phyloP scores from a whole-genome alignment of 92 coral and sea anemone species.

The Muricea muricata region DNA sequence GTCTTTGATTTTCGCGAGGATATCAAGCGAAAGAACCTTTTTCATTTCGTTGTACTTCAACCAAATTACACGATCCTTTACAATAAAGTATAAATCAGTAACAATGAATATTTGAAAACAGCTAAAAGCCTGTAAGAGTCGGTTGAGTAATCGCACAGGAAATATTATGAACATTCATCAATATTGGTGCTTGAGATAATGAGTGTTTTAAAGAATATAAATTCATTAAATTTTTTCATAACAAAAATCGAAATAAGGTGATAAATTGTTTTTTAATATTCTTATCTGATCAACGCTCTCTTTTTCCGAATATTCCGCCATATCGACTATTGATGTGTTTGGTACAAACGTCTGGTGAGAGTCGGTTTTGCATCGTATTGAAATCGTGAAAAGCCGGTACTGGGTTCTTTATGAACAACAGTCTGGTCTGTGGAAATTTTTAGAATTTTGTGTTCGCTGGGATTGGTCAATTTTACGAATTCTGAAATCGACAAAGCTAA shows the following conservation, averaged over 20 bases:
- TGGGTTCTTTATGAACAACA: too few relatives aligned
- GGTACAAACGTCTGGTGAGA: not conserved
- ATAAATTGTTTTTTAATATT: too few relatives aligned
- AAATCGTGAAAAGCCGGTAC: too few relatives aligned
- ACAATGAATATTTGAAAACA: not conserved
- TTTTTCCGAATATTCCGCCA: not conserved
- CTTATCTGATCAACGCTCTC: not conserved
- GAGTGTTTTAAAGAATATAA: too few relatives aligned
- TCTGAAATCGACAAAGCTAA: too few relatives aligned
- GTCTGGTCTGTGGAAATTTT: too few relatives aligned
- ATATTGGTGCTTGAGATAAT: too few relatives aligned
- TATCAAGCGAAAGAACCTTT: conserved; percentile 3
- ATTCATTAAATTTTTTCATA: too few relatives aligned
- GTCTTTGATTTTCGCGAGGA: not conserved
- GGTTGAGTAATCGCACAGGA: not conserved
- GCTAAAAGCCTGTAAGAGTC: too few relatives aligned
- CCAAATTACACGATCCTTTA: not conserved
- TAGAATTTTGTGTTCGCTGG: too few relatives aligned
- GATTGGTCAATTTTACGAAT: too few relatives aligned
- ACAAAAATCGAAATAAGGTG: not conserved
- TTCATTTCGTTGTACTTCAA: conserved; percentile 4
- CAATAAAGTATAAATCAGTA: not conserved
- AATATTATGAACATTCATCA: too few relatives aligned
- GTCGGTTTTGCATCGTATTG: not conserved
- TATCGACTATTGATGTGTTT: not conserved